These are phyloP conservation scores for Burhinus bistriatus DNA, from an alignment of 2,113 vertebrate species.

Conservation along the genomic window DNA sequence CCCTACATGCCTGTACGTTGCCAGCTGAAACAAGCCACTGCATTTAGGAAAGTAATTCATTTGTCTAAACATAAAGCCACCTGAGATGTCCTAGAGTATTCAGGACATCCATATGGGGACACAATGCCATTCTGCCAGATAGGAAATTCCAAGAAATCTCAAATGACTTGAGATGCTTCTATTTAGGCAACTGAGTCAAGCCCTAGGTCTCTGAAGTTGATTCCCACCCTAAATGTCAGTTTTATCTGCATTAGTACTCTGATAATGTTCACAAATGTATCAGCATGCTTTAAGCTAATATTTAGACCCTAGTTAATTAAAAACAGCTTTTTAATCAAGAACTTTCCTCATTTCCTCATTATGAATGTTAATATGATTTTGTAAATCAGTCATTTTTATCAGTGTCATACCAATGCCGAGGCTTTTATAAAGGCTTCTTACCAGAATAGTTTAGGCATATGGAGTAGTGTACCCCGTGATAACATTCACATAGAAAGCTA, in stretches of 20 bases:
- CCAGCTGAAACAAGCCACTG: background rate
- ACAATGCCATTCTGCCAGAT: background rate
- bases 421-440: background rate
- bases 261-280: conserved; percentile 36
- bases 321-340: conserved; percentile 23
- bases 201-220: background rate
- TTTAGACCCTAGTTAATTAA: conserved; percentile 35
- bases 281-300: conserved; percentile 21
- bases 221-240: background rate
- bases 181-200: background rate
- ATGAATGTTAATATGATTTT: conserved; percentile 42
- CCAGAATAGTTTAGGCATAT: background rate
- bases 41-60: background rate
- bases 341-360: conserved; percentile 4
- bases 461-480: background rate
- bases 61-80: background rate
- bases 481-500: conserved; percentile 4
- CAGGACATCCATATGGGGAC: background rate
- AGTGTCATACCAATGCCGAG: background rate
- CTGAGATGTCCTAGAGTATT: background rate
- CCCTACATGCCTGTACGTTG: background rate
- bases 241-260: conserved; percentile 18
- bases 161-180: background rate
- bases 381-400: conserved; percentile 29
- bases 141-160: background rate